phyloP scores from a whole-genome alignment of 2,888 invertebrate genomes.

The Xestoiulus laeticollis region DNA sequence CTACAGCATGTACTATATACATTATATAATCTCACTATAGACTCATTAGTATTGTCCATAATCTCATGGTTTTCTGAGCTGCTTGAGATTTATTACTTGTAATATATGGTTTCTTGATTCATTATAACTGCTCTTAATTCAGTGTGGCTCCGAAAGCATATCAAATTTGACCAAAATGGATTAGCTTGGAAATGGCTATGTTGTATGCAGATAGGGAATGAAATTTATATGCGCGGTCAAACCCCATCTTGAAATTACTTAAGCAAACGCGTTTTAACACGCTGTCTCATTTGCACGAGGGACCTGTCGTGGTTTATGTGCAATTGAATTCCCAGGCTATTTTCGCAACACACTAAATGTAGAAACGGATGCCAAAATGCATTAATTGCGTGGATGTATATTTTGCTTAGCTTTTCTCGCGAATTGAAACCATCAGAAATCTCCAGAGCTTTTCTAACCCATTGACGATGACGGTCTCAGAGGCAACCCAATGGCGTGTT shows the following conservation, averaged over 20 bases:
- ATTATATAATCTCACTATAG: too few species aligned
- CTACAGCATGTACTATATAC: too few species aligned
- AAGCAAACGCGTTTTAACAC: background rate
- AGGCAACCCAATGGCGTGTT: background rate
- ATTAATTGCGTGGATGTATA: background rate
- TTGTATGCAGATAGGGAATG: too few species aligned
- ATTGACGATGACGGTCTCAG: background rate
- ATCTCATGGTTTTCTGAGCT: too few species aligned
- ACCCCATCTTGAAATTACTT: background rate
- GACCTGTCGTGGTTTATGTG: background rate
- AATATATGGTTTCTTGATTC: too few species aligned
- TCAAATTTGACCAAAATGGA: too few species aligned
- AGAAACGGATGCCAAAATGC: background rate
- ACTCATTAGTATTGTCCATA: too few species aligned
- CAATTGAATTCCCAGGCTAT: background rate
- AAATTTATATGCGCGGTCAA: too few species aligned
- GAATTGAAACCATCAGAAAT: background rate
- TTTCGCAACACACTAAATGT: background rate
- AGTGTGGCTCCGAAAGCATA: too few species aligned
- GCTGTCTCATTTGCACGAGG: background rate
- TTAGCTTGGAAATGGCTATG: too few species aligned
- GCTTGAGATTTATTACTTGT: too few species aligned
- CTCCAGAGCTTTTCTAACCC: background rate
- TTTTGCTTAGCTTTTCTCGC: background rate
- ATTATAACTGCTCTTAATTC: too few species aligned